Evolutionary conservation across 2,797 vertebrate genomes (phyloP).

Genomic region (Scyliorhinus canicula): DNA sequence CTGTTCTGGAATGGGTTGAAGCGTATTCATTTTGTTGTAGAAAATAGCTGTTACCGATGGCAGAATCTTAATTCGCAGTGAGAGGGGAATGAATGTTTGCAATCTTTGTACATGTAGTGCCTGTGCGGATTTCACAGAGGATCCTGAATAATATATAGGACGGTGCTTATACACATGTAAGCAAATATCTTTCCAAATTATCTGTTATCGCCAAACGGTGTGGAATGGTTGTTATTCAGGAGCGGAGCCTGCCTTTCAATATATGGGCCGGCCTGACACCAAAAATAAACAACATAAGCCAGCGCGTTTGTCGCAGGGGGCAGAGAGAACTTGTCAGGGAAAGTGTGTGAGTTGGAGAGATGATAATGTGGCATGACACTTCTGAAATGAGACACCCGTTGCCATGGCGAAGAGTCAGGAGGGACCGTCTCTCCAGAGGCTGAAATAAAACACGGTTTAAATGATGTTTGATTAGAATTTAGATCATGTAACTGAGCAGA

Average conservation of each 20-base stretch:
- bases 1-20: slow-evolving; percentile 38
- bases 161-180: slow-evolving; percentile 75
- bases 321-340: slow-evolving; percentile 87
- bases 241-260: slow-evolving; percentile 67
- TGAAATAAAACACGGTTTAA: slow-evolving; percentile 99
- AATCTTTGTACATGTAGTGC: slow-evolving; percentile 50
- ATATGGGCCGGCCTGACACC: slow-evolving; percentile 62
- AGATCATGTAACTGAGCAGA: slow-evolving; percentile 88
- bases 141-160: slow-evolving; percentile 52
- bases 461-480: slow-evolving; percentile 99
- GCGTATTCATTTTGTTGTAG: slow-evolving; percentile 62
- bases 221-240: slow-evolving; percentile 68
- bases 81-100: slow-evolving; percentile 47
- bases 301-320: slow-evolving; percentile 67
- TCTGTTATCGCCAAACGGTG: slow-evolving; percentile 77
- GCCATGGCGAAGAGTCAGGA: slow-evolving; percentile 88
- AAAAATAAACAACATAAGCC: slow-evolving; percentile 69
- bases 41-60: slow-evolving; percentile 59
- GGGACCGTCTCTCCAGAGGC: slow-evolving; percentile 86
- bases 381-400: slow-evolving; percentile 98
- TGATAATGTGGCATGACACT: slow-evolving; percentile 99
- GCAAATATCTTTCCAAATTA: slow-evolving; percentile 80
- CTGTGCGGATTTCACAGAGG: slow-evolving; percentile 38
- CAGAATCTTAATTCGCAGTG: slow-evolving; percentile 57
- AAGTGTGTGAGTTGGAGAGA: slow-evolving; percentile 82